Evolutionary conservation across 2,797 vertebrate species (phyloP).

Genomic region (Coendou prehensilis): DNA sequence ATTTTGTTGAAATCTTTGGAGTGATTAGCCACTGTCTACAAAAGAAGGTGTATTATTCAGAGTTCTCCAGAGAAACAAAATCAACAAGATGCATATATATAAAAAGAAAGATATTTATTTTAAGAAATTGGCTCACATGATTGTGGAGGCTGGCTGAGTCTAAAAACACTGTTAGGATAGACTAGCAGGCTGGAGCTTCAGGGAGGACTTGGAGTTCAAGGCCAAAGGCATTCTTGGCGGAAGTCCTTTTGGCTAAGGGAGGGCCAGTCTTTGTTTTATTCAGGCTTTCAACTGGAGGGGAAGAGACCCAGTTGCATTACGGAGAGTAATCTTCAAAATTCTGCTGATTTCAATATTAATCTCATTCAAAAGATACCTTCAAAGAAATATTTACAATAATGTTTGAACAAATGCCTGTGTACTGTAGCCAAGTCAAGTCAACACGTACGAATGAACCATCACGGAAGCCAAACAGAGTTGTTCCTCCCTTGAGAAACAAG

Average conservation of each 20-base stretch:
- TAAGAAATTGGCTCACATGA: neutral
- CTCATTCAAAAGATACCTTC: neutral
- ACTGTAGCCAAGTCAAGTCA: neutral
- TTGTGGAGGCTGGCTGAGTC: neutral
- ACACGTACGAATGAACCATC: neutral
- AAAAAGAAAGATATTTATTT: neutral
- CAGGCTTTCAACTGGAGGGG: neutral
- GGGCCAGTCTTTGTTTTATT: neutral
- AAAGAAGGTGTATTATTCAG: constrained; percentile 30
- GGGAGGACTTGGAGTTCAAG: neutral
- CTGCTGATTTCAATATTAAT: constrained; percentile 22
- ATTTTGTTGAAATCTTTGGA: constrained; percentile 10
- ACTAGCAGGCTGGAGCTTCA: neutral
- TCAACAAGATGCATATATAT: neutral
- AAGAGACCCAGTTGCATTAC: neutral
- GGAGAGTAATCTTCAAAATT: neutral
- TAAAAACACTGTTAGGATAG: neutral
- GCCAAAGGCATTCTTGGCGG: neutral
- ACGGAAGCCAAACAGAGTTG: neutral
- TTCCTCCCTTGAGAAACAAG: neutral
- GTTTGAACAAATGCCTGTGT: neutral
- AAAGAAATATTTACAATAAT: neutral
- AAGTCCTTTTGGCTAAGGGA: neutral
- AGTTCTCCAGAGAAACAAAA: neutral
- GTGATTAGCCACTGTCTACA: neutral